Base-by-base conservation (phyloP, 2,888 invertebrate species). In the Euplagia quadripunctaria region DNA sequence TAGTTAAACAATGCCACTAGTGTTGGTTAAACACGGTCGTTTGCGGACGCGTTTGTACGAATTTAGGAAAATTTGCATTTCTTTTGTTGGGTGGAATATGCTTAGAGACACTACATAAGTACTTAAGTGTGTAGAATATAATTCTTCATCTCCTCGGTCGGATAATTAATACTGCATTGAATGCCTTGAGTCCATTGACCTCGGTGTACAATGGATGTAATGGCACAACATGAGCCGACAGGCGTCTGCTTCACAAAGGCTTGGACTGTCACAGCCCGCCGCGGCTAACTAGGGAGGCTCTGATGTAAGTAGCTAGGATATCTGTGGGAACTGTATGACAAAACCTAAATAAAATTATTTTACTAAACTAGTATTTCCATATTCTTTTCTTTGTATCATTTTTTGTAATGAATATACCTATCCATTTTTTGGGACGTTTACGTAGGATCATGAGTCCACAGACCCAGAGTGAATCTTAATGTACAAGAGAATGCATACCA, bases 141-240 rank as follows among this genome's bases (percentile, higher is more conserved):
- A 74, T 71, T 73, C 52, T 70, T 64, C 65, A 70, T 77, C 75
- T 80, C 66, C 68, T 75, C 67, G 43, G 75, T 70, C 73, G 69
- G 84, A 79, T 83, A 87, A 90, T 89, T 88, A 89, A 88, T 87
- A 86, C 83, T 82, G 82, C 80, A 83, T 82, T 79, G 80, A 82
- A 85, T 86, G 81, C 79, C 84, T 79, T 69, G 20, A 81, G 90
- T 83, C 82, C 88, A 79, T 85, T 90, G 91, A 90, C 88, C 92
- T 79, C 80, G 79, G 81, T 83, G 83, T 85, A 92, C 92, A 93
- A 92, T 92, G 86, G 88, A 81, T 85, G 87, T 88, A 89, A 90
- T 88, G 86, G 86, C 82, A 84, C 81, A 84, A 86, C 86, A 86
- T 88, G 86, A 87, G 84, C 86, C 82, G 90, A 89, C 91, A 88